Evolutionary conservation across 2,888 invertebrate genomes (phyloP).

Genomic region (Xestia c-nigrum): DNA sequence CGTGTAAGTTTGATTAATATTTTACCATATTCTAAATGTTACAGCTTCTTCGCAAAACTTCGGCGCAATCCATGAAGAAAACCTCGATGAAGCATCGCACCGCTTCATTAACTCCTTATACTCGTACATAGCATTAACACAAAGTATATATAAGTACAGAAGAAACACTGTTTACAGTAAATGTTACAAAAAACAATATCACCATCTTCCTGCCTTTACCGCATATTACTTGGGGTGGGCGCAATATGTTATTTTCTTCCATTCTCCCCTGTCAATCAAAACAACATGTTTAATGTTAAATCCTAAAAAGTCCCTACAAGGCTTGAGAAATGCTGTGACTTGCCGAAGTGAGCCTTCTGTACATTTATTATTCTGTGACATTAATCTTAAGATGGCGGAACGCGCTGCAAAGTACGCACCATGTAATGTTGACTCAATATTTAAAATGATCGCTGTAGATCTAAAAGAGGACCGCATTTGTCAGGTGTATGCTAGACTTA

Average conservation of each 20-base stretch:
- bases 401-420: slow-evolving; percentile 10
- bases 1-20: background rate
- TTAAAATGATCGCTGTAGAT: slow-evolving; percentile 35
- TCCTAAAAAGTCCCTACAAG: background rate
- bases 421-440: slow-evolving; percentile 45
- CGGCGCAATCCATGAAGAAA: slow-evolving; percentile 83
- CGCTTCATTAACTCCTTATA: slow-evolving; percentile 63
- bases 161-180: slow-evolving; percentile 7
- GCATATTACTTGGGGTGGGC: too few relatives aligned
- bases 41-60: slow-evolving; percentile 88
- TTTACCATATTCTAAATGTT: slow-evolving; percentile 68
- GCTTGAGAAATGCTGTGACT: slow-evolving; percentile 10
- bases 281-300: background rate
- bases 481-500: slow-evolving; percentile 39
- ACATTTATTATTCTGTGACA: slow-evolving; percentile 43
- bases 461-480: slow-evolving; percentile 23
- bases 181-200: background rate
- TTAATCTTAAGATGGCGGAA: slow-evolving; percentile 22
- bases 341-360: slow-evolving; percentile 40
- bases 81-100: slow-evolving; percentile 52
- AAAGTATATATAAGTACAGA: slow-evolving; percentile 33
- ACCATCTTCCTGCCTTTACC: too few relatives aligned
- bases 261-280: background rate
- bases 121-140: slow-evolving; percentile 40
- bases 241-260: too few relatives aligned